Conservation (phyloP, 1,140 invertebrate species). For the Drosophila chauvacae region DNA sequence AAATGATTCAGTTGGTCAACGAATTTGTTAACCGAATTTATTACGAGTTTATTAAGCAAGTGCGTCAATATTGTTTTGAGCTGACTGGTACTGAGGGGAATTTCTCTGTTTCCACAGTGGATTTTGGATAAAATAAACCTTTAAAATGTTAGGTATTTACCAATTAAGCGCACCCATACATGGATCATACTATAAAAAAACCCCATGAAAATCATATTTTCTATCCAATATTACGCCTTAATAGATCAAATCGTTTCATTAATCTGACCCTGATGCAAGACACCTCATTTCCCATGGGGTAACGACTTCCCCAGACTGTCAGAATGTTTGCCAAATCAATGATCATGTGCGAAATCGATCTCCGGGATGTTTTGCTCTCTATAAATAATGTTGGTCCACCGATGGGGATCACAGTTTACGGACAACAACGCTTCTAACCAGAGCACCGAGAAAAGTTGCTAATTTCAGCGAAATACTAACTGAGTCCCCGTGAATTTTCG, state of each 20-base stretch:
- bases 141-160: too few relatives aligned
- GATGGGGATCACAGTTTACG: slow-evolving; percentile 52
- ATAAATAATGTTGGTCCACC: slow-evolving; percentile 59
- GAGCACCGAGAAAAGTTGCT: slow-evolving; percentile 57
- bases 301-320: slow-evolving; percentile 59
- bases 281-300: slow-evolving; percentile 39
- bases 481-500: slow-evolving; percentile 42
- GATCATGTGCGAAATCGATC: slow-evolving; percentile 75
- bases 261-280: slow-evolving; percentile 47
- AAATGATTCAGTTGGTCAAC: slow-evolving; percentile 33
- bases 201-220: not conserved
- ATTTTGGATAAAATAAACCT: not conserved
- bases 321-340: slow-evolving; percentile 68
- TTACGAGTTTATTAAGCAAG: slow-evolving; percentile 46
- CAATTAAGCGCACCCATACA: not conserved
- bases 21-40: slow-evolving; percentile 30
- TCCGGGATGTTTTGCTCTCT: slow-evolving; percentile 45
- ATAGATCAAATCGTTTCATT: not conserved
- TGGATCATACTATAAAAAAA: not conserved
- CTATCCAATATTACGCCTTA: not conserved
- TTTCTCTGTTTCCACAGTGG: slow-evolving; percentile 6
- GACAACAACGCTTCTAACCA: slow-evolving; percentile 51
- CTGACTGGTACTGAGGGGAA: slow-evolving; percentile 16
- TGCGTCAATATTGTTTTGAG: slow-evolving; percentile 54
- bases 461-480: slow-evolving; percentile 42